A percentile compares a stretch with the other conserved stretches of the same genome.
phyloP scores from a whole-genome alignment of 2,797 vertebrate genomes.

The Platyrinchus mystaceus region DNA sequence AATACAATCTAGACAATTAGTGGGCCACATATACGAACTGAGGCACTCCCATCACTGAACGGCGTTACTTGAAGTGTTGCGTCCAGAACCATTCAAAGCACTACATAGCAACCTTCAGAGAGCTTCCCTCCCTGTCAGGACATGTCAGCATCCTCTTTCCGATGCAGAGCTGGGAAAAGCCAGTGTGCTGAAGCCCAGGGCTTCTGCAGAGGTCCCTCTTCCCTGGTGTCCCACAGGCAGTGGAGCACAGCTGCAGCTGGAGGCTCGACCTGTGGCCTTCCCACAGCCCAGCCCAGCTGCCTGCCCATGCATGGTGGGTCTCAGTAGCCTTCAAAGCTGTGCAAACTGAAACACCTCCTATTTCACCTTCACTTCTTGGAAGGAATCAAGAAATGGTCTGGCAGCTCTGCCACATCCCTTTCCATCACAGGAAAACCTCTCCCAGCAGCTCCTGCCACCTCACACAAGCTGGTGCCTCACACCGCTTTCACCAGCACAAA shows the following conservation, averaged over 20 bases:
- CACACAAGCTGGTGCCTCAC: accelerated
- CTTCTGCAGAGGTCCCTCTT: not conserved
- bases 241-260: accelerated
- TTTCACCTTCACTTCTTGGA: not conserved
- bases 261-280: accelerated
- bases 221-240: accelerated
- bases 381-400: accelerated
- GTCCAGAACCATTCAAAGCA: not conserved
- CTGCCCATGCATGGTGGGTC: accelerated
- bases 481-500: not conserved
- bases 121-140: not conserved
- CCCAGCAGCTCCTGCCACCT: not conserved
- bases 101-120: not conserved
- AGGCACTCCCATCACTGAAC: not conserved
- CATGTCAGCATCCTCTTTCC: not conserved
- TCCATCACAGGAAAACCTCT: not conserved
- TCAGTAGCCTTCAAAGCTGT: not conserved
- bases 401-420: not conserved
- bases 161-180: accelerated
- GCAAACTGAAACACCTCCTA: accelerated
- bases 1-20: not conserved
- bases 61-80: accelerated
- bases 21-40: not conserved
- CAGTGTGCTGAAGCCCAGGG: accelerated
- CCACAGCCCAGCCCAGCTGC: accelerated